Conservation (phyloP, 2,888 invertebrate species). For the Drepanosiphum platanoidis region DNA sequence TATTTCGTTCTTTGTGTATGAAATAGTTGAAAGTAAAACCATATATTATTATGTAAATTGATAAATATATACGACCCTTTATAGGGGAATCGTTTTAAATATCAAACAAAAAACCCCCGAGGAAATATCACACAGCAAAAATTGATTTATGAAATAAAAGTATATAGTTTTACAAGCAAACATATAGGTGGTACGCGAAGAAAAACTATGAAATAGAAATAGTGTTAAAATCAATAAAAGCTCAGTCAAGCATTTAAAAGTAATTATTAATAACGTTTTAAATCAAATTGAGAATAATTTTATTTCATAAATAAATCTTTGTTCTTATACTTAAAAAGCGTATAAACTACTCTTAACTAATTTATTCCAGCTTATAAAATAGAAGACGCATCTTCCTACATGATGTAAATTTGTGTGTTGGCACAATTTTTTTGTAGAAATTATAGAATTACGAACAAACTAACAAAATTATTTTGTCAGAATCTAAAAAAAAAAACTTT, state of each 20-base stretch:
- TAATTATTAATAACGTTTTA: no score
- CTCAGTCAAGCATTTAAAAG: not conserved
- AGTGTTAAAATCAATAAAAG: not conserved
- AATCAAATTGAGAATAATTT: not conserved
- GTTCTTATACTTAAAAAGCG: not conserved
- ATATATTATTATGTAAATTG: conserved; percentile 38
- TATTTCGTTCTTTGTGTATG: conserved; percentile 7
- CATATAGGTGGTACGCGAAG: not conserved
- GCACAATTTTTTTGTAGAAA: not conserved
- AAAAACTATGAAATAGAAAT: no score
- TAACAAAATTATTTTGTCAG: not conserved
- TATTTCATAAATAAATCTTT: not conserved
- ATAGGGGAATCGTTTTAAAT: conserved; percentile 4
- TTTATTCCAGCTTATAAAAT: not conserved
- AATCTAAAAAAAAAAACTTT: not conserved
- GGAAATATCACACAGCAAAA: not conserved
- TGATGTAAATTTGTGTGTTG: not conserved
- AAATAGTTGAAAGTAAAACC: conserved; percentile 12
- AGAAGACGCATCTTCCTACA: not conserved
- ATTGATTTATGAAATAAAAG: conserved; percentile 14
- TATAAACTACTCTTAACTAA: not conserved
- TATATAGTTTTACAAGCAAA: not conserved
- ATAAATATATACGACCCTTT: conserved; percentile 26
- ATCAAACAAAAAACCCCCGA: conserved; percentile 10
- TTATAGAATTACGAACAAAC: not conserved